A percentile compares a stretch with the other conserved stretches of the same genome.
Conservation (phyloP, 2,113 vertebrate species). For the Ancistrus triradiatus region DNA sequence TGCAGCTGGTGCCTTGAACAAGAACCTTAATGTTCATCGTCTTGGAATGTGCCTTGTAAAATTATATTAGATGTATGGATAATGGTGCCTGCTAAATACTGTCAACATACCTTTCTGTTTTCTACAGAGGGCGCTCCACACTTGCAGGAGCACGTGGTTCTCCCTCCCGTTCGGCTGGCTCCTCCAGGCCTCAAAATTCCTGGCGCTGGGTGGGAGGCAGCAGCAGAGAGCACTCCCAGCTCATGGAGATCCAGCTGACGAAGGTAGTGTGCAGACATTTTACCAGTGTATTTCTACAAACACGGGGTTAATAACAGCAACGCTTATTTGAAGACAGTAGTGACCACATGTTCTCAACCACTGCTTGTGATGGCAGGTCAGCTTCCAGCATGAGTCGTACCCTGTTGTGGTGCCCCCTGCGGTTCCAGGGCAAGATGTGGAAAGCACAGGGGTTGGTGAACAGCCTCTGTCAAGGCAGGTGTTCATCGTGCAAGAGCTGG, state of each 20-base stretch:
- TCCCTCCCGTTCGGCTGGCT: constrained; percentile 71
- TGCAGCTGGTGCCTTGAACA: no score
- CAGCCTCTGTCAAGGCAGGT: constrained; percentile 85
- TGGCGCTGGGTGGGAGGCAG: constrained; percentile 83
- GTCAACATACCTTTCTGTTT: no score
- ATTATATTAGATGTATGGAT: no score
- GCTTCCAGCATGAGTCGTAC: constrained; percentile 88
- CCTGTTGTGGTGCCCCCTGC: constrained; percentile 17
- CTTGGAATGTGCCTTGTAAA: no score
- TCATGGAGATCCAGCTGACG: constrained; percentile 91
- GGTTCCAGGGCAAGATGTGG: constrained; percentile 56
- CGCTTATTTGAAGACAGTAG: not conserved
- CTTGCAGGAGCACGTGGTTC: constrained; percentile 69
- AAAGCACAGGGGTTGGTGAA: constrained; percentile 59
- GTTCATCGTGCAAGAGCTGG: constrained; percentile 87
- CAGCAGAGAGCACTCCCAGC: constrained; percentile 77
- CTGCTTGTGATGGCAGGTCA: constrained; percentile 67
- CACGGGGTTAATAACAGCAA: no score
- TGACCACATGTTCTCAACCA: not conserved
- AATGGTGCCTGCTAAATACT: no score
- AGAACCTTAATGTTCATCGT: no score
- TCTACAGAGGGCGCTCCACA: constrained; percentile 56
- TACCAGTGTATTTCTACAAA: not conserved
- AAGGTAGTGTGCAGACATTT: constrained; percentile 64
- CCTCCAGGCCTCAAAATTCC: constrained; percentile 83